phyloP scores from a whole-genome alignment of 2,888 invertebrate species.

The Meteorus colon region DNA sequence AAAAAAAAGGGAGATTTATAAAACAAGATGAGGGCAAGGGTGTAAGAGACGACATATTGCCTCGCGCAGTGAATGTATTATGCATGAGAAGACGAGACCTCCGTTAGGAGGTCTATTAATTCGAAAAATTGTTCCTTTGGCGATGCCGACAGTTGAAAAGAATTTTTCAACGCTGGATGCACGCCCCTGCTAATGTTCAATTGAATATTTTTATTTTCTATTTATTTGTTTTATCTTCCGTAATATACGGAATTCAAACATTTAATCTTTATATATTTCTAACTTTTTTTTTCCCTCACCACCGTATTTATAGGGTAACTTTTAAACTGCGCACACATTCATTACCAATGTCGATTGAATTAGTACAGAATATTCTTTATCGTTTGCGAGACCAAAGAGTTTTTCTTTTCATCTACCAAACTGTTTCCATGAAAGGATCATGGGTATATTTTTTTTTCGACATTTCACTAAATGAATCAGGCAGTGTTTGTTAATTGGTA shows the following conservation, averaged over 20 bases:
- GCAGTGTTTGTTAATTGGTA: no score
- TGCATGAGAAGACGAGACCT: slow-evolving; percentile 64
- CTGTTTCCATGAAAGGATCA: no score
- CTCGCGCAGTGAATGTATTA: slow-evolving; percentile 66
- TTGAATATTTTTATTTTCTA: slow-evolving; percentile 34
- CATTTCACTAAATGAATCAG: no score
- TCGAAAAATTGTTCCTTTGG: slow-evolving; percentile 61
- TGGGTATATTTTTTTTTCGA: no score
- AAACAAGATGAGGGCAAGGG: slow-evolving; percentile 56
- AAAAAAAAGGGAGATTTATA: slow-evolving; percentile 63
- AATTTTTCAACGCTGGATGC: slow-evolving; percentile 24
- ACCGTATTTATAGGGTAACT: not conserved
- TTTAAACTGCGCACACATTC: no score
- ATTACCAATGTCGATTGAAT: no score
- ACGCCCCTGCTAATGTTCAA: slow-evolving; percentile 26
- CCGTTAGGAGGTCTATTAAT: slow-evolving; percentile 63
- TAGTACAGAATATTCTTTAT: no score
- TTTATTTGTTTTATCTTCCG: not conserved
- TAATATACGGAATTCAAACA: slow-evolving; percentile 23
- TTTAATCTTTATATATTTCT: not conserved
- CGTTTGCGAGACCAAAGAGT: no score
- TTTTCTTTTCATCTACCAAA: no score
- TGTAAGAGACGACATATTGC: slow-evolving; percentile 68
- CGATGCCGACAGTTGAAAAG: slow-evolving; percentile 28
- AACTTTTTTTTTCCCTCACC: not conserved